Conservation (phyloP, 1,140 invertebrate genomes). For the Cydia amplana region DNA sequence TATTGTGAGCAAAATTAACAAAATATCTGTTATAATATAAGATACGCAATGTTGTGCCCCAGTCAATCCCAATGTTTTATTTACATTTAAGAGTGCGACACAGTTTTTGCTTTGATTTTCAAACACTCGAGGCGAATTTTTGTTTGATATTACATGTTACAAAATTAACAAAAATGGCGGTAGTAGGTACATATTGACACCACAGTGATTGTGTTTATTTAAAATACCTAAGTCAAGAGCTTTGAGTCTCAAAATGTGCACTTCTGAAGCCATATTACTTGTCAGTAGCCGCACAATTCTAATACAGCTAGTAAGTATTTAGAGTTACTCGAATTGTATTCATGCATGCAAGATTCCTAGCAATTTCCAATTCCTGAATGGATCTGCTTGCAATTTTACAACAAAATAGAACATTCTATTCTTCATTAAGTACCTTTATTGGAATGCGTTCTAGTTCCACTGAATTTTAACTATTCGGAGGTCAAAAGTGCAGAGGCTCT, state of each 20-base stretch:
- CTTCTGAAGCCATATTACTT: neutral
- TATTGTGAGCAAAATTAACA: conserved; percentile 43
- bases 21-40: conserved; percentile 70
- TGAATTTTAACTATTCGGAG: neutral
- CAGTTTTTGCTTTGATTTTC: conserved; percentile 62
- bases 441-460: neutral
- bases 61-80: conserved; percentile 80
- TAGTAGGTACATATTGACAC: neutral
- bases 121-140: conserved; percentile 41
- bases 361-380: neutral
- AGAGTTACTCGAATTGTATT: no score
- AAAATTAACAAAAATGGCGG: conserved; percentile 17
- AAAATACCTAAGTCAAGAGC: neutral
- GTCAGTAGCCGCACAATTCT: neutral
- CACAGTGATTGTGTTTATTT: neutral
- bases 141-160: conserved; percentile 28
- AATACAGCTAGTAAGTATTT: no score
- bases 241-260: neutral
- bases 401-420: neutral
- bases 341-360: no score
- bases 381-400: neutral
- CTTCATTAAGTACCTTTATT: neutral
- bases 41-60: conserved; percentile 90
- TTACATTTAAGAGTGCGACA: conserved; percentile 70
- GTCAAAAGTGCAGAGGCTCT: neutral